Base-by-base conservation (phyloP, 2,888 invertebrate genomes). In the Monoplex corrugatus region DNA sequence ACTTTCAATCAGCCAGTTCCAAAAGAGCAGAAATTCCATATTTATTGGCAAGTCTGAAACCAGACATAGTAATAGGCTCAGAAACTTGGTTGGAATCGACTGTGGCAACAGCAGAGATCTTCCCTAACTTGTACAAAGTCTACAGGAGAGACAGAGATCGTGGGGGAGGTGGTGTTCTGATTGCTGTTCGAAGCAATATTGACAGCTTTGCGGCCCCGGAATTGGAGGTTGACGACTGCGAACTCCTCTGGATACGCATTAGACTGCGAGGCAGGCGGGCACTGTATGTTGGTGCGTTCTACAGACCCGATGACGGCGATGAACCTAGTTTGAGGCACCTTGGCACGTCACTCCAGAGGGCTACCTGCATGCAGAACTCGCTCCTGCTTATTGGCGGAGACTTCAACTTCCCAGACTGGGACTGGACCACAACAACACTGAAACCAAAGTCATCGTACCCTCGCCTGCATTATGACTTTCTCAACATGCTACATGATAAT, bases 221-320 rank as follows among this genome's bases (percentile, higher is more conserved):
- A 23, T n/a, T 85, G 72, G 72, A 72, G 13, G 85, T 38, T 38
- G 85, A 85, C 23, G 85, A 63, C 85, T 85, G 85, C 40, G 85
- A 85, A 63, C 57, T 63, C 35, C 35, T 50, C 23, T 85, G 85
- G 85, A 44, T 63, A 57, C 38, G 35, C 16, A 2, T 85, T n/a
- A 57, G n/a, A n/a, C 57, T 57, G 38, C 6, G n/a, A n/a, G 85
- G 85, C 38, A 57, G 85, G 63, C 85, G 85, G 10, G n/a, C 57
- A 35, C 63, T 85, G 8, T 85, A 63, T 40, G 35, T 85, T 72
- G 32, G 72, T 72, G 72, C 0, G 10, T 72, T 35, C 72, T 72
- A 72, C 72, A 72, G 38, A 72, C 85, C 85, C 2, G 57, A 85
- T 19, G 40, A 44, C 6, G 85, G 10, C 1, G 63, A 50, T n/a